Conservation (phyloP, 2,888 invertebrate species). For the Cryptus viduatorius region DNA sequence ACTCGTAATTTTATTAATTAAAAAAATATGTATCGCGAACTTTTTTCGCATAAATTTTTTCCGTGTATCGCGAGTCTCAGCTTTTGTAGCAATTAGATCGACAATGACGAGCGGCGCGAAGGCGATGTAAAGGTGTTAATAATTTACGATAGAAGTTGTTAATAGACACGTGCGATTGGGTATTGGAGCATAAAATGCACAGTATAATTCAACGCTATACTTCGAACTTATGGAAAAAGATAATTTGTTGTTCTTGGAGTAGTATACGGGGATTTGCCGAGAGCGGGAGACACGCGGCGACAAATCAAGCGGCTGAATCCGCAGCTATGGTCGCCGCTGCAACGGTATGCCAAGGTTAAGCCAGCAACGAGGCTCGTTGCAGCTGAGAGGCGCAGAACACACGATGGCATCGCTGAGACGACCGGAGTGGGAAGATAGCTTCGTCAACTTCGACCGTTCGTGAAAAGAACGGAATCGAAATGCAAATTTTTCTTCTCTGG, state of each 20-base stretch:
- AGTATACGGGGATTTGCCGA: not conserved
- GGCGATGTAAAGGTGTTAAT: not conserved
- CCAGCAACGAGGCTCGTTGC: slow-evolving; percentile 68
- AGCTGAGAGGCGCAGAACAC: slow-evolving; percentile 7
- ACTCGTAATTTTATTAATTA: not conserved
- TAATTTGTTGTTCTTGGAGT: not conserved
- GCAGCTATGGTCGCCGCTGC: slow-evolving; percentile 69
- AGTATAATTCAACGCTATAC: not conserved
- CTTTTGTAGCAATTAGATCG: not conserved
- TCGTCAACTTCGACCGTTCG: slow-evolving; percentile 43
- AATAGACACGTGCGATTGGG: not conserved
- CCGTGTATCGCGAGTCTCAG: not conserved
- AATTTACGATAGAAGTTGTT: not conserved
- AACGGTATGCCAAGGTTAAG: slow-evolving; percentile 75
- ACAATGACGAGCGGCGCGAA: not conserved
- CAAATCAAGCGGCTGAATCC: slow-evolving; percentile 73
- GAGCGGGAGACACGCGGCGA: slow-evolving; percentile 26
- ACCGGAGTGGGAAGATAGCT: not conserved
- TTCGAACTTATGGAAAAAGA: not conserved
- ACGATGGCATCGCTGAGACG: not conserved
- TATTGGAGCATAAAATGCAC: not conserved
- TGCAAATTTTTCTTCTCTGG: slow-evolving; percentile 26
- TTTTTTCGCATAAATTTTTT: not conserved
- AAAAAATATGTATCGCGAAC: not conserved
- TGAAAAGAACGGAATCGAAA: slow-evolving; percentile 52